phyloP scores from a whole-genome alignment of 2,888 invertebrate species.

The Acanthoscelides obtectus region DNA sequence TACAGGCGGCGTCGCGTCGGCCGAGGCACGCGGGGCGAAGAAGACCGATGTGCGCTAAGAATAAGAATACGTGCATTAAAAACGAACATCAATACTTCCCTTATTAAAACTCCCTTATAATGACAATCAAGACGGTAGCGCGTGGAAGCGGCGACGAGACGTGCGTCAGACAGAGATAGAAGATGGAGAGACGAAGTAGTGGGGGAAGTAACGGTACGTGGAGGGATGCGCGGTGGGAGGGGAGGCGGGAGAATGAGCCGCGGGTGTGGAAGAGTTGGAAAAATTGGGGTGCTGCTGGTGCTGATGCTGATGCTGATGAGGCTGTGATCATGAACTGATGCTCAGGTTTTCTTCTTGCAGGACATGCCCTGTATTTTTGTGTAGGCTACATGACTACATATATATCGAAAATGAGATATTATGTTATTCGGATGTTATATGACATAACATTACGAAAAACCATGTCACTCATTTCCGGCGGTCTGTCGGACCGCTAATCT shows the following conservation, averaged over 20 bases:
- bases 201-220: constrained; percentile 17
- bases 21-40: constrained; percentile 14
- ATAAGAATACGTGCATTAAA: constrained; percentile 48
- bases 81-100: constrained; percentile 49
- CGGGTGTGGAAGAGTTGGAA: constrained; percentile 21
- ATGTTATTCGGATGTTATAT: too few species aligned
- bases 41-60: constrained; percentile 41
- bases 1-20: background rate
- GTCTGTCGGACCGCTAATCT: too few species aligned
- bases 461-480: too few species aligned
- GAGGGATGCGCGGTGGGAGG: constrained; percentile 2
- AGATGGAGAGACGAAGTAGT: constrained; percentile 17
- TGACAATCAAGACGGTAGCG: constrained; percentile 43
- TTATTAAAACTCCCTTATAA: constrained; percentile 49
- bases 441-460: too few species aligned
- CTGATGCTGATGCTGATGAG: constrained; percentile 5
- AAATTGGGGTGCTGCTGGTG: constrained; percentile 22
- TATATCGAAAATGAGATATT: too few species aligned
- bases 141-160: constrained; percentile 39
- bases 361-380: too few species aligned
- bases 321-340: constrained; percentile 22
- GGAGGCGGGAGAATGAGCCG: constrained; percentile 22
- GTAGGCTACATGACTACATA: too few species aligned
- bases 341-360: constrained; percentile 10
- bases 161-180: constrained; percentile 34